Evolutionary conservation across 1,140 invertebrate species (phyloP), one percentile per base, ranked within the genome.

Genomic region (Lepidurus couesii): DNA sequence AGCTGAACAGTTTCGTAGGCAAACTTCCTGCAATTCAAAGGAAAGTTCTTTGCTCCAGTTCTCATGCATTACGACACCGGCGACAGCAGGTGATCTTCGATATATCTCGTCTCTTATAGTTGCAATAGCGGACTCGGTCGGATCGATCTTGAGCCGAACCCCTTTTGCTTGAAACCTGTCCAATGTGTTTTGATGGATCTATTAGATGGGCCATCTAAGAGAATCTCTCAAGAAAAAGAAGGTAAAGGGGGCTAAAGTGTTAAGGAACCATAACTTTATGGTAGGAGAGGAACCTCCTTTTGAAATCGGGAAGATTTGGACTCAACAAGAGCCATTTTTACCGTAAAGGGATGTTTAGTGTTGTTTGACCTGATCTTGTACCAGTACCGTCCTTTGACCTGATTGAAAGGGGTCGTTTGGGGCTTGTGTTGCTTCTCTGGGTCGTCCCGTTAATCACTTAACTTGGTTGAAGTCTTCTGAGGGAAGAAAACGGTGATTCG

Each of bases 31-130:
- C 16, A 21, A 21, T 65, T 65, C 21, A 13, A 65, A 65, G 21
- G 53, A 65, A 65, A 65, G 53, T 65, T 65, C 53, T 21, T 65
- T 21, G 53, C 53, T 65, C 53, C 21, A 65, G 53, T 65, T 65
- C 53, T 65, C 53, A 65, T 65, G 53, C 53, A 65, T n/a, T 13
- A n/a, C 5, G 21, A 16, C 8, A 65, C 16, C 53, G 53, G 53
- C 8, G 53, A 65, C 21, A 11, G 9, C 53, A 65, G 53, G 53
- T 16, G 53, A 65, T n/a, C 16, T 65, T 34, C 34, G 34, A 34
- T n/a, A 21, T 10, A 65, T 13, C 21, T 65, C 21, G 53, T 5
- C 13, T 65, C 8, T 16, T 7, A 7, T 9, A 1, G 7, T n/a
- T 9, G 13, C 53, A n/a, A 16, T n/a, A 65, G 1, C 16, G 21